Evolutionary conservation across 2,113 vertebrate genomes (phyloP), one percentile per base, ranked within the genome.

Genomic region (Petaurus breviceps): DNA sequence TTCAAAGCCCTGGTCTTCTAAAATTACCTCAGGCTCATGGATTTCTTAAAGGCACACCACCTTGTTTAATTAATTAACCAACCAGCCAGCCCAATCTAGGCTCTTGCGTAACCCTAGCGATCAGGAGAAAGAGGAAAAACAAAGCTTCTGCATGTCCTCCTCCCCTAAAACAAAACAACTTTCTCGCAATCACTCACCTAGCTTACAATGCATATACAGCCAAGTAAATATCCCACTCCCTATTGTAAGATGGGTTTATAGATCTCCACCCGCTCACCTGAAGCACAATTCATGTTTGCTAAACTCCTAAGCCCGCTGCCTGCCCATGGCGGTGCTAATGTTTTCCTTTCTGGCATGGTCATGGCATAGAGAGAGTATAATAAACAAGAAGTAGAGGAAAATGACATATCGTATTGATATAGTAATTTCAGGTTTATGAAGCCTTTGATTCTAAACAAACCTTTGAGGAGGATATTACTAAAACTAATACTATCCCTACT

Each of bases 141-240:
- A 84, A 84, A 84, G 68, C n/a, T 43, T 84, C 68, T 84, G 68
- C 19, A 43, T 43, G 68, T 43, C 19, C 68, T 84, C n/a, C 68
- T 84, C 37, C 68, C 7, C 68, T 84, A 43, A 84, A 84, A 84
- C 68, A 84, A 84, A 84, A 43, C 68, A 84, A 84, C 68, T 84
- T 84, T 84, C 68, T 43, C 2, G 68, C 16, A 84, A 43, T 84
- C 68, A 43, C 68, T 84, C 68, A 84, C n/a, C 68, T 43, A 43
- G n/a, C 68, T 84, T 84, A 84, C 68, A 43, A 84, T 84, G 68
- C 68, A 84, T 84, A n/a, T 43, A 8, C 0, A 94, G 94, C 95
- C 97, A 97, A 97, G 95, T 95, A 97, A 97, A 91, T 96, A 94
- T 47, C 95, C 93, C 51, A 47, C 77, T 95, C 52, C 50, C 68